Conservation (phyloP, 1,140 invertebrate species). For the Hormaphis cornu region DNA sequence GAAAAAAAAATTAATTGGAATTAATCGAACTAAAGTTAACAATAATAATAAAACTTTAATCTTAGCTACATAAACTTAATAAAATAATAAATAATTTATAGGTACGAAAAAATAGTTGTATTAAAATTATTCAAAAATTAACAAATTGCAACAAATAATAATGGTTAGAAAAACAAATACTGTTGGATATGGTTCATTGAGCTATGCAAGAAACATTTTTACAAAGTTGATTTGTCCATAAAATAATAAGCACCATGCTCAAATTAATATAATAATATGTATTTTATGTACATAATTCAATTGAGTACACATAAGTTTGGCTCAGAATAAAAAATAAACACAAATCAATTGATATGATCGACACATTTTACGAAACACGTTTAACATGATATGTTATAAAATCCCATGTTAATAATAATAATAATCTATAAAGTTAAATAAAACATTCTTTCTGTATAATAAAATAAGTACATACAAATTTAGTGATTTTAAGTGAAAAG, state of each 20-base stretch:
- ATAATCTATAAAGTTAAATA: neutral
- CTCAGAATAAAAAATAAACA: neutral
- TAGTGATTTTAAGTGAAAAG: too few species aligned
- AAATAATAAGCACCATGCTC: constrained; percentile 10
- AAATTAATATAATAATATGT: neutral
- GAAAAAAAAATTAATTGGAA: constrained; percentile 18
- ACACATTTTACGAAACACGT: neutral
- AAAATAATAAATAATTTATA: constrained; percentile 22
- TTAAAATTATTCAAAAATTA: constrained; percentile 8
- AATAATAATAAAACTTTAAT: constrained; percentile 19
- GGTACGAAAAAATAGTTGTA: neutral
- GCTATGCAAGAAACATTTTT: constrained; percentile 3
- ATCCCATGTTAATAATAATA: neutral
- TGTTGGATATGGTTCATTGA: constrained; percentile 22
- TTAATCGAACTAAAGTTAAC: constrained; percentile 10
- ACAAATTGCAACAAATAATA: constrained; percentile 18
- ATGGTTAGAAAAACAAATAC: constrained; percentile 10
- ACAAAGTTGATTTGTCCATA: neutral
- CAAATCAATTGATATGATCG: constrained; percentile 18
- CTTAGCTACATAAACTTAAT: constrained; percentile 16
- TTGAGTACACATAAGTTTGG: neutral
- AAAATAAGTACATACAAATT: neutral
- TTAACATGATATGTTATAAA: constrained; percentile 23
- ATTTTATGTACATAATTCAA: neutral
- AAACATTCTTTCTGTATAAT: neutral